Base-by-base conservation (phyloP, 2,888 invertebrate species). In the Aphrophora alni region DNA sequence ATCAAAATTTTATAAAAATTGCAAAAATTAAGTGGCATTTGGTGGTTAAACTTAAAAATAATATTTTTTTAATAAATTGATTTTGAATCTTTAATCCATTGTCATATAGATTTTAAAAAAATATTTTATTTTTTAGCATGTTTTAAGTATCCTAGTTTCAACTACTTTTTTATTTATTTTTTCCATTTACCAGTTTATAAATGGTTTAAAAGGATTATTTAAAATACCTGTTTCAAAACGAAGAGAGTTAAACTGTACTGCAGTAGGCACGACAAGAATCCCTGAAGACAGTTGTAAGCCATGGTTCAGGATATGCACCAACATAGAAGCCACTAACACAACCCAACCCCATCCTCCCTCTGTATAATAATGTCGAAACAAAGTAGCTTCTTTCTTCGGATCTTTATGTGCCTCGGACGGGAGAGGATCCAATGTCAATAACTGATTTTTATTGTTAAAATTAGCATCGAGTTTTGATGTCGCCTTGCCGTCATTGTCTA, bases 311-410 rank as follows among this genome's bases (percentile, higher is more conserved):
- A 94, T 89, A 87, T 95, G 94, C 26, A 94, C 93, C 82, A 94
- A 88, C 33, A 94, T 91, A 28, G 93, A 93, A 83, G 94, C 94
- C 77, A 92, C 90, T 74, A 94, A 92, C 81, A 96, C 91, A 77
- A 95, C 92, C 94, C 95, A 96, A 24, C 96, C 95, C 95, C 95
- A 96, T 14, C 95, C 95, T 3, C 95, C 95, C 89, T 96, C 96
- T 4, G 95, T 95, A 88, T 95, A 95, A 89, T 95, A 95, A 85
- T 95, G 93, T 38, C 93, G 38, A 8, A 33, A 33, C 72, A 93
- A 90, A 25, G 78, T 78, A 28, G 74, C 78, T 24, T 81, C 74
- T 28, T 80, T 80, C 75, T 81, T 81, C 17, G 81, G 79, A 71
- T 79, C 82, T 5, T 8, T 5, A 33, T 5, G 33, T 3, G 17